These are phyloP conservation scores for Colletes collaris DNA, from an alignment of 2,888 invertebrate genomes.

Conservation along the genomic window DNA sequence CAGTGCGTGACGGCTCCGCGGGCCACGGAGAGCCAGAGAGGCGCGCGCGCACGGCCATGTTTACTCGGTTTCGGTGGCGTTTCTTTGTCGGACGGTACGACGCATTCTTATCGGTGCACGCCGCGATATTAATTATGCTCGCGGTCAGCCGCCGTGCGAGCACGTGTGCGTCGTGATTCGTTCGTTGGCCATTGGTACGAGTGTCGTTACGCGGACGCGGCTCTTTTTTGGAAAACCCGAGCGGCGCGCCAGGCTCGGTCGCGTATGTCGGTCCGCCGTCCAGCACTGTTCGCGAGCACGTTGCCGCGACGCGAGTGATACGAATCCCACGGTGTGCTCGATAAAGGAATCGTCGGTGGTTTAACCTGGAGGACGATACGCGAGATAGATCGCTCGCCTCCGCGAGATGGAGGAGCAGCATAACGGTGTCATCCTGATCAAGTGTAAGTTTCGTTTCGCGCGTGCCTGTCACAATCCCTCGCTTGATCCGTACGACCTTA, in stretches of 20 bases:
- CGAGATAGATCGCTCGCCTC: slow-evolving; percentile 60
- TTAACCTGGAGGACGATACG: slow-evolving; percentile 50
- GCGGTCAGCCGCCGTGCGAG: slow-evolving; percentile 53
- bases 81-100: slow-evolving; percentile 60
- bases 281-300: slow-evolving; percentile 22
- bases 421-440: slow-evolving; percentile 89
- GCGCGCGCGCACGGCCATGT: slow-evolving; percentile 72
- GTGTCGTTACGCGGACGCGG: slow-evolving; percentile 2
- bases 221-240: background rate
- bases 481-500: background rate
- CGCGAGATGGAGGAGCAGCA: slow-evolving; percentile 87
- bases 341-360: slow-evolving; percentile 21
- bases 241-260: slow-evolving; percentile 2
- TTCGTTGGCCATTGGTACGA: background rate
- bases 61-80: slow-evolving; percentile 64
- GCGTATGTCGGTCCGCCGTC: slow-evolving; percentile 18
- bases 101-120: slow-evolving; percentile 57
- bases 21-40: slow-evolving; percentile 59
- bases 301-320: slow-evolving; percentile 28
- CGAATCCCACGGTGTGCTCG: slow-evolving; percentile 28
- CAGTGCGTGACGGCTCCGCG: slow-evolving; percentile 75
- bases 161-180: slow-evolving; percentile 56
- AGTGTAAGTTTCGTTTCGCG: slow-evolving; percentile 85
- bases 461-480: slow-evolving; percentile 19
- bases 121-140: slow-evolving; percentile 63